Evolutionary conservation across 30 jellyfish, hydroid and myxozoan genomes (phyloP).

Genomic region (Hydractinia echinata): DNA sequence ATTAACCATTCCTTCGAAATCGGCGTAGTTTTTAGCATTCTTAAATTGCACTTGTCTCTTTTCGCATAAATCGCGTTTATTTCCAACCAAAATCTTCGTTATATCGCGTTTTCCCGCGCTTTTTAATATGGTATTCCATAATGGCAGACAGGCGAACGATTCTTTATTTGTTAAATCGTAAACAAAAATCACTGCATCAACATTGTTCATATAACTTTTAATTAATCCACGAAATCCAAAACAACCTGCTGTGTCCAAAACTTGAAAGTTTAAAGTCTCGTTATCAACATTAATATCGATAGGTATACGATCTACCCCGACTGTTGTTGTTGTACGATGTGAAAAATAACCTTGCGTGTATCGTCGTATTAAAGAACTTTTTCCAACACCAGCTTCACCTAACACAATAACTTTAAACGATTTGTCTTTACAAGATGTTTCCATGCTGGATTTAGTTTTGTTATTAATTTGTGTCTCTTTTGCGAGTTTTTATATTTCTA

Average conservation of each 20-base stretch:
- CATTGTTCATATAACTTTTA: slow-evolving; percentile 44
- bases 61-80: slow-evolving; percentile 52
- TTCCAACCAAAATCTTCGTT: slow-evolving; percentile 68
- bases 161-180: slow-evolving; percentile 72
- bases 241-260: slow-evolving; percentile 78
- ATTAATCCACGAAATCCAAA: slow-evolving; percentile 42
- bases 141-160: slow-evolving; percentile 68
- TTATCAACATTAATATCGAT: neutral
- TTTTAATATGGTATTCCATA: slow-evolving; percentile 52
- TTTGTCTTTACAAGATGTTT: neutral
- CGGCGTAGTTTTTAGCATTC: slow-evolving; percentile 69
- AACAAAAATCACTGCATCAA: slow-evolving; percentile 70
- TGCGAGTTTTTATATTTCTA: no score
- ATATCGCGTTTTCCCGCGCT: slow-evolving; percentile 29
- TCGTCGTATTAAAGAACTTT: slow-evolving; percentile 50
- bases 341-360: slow-evolving; percentile 19
- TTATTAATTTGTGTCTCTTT: no score
- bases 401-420: slow-evolving; percentile 25
- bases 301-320: slow-evolving; percentile 64
- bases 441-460: neutral
- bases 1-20: slow-evolving; percentile 78
- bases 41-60: slow-evolving; percentile 54
- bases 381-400: slow-evolving; percentile 84
- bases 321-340: slow-evolving; percentile 43
- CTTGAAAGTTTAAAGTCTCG: slow-evolving; percentile 5